A percentile compares a stretch with the other conserved stretches of the same genome.
phyloP scores from a whole-genome alignment of 2,113 vertebrate genomes.

The Tiliqua scincoides region DNA sequence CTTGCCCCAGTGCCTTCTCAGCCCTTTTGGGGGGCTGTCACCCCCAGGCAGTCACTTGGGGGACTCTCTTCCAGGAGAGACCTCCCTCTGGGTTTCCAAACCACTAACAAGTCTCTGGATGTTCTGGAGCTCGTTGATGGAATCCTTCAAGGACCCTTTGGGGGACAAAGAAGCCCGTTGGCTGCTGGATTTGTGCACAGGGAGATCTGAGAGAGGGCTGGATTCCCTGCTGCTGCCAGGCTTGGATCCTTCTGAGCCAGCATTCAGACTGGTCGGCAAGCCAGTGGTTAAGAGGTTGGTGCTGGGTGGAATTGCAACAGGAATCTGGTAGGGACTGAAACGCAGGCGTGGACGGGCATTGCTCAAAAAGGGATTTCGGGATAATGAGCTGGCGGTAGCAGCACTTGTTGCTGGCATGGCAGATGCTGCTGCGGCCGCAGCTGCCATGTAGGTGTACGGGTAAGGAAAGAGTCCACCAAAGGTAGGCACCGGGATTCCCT shows the following conservation, averaged over 20 bases:
- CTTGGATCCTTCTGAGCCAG: slow-evolving; percentile 86
- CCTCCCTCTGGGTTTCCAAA: slow-evolving; percentile 90
- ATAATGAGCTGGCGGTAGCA: slow-evolving; percentile 78
- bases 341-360: slow-evolving; percentile 90
- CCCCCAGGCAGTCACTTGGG: slow-evolving; percentile 86
- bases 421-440: slow-evolving; percentile 89
- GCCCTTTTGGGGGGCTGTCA: slow-evolving; percentile 70
- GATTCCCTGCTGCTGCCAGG: slow-evolving; percentile 86
- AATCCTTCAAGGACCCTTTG: slow-evolving; percentile 89
- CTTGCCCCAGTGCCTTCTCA: slow-evolving; percentile 76
- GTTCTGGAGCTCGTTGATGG: slow-evolving; percentile 95
- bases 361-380: slow-evolving; percentile 92
- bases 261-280: slow-evolving; percentile 79
- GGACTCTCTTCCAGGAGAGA: slow-evolving; percentile 86
- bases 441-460: slow-evolving; percentile 98
- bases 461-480: slow-evolving; percentile 98
- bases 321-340: slow-evolving; percentile 97
- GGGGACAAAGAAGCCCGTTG: slow-evolving; percentile 82
- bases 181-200: slow-evolving; percentile 82
- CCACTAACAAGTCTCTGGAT: slow-evolving; percentile 99
- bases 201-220: slow-evolving; percentile 88
- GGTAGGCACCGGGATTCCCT: slow-evolving; percentile 98
- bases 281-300: slow-evolving; percentile 87
- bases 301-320: slow-evolving; percentile 89
- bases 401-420: slow-evolving; percentile 78